phyloP scores from a whole-genome alignment of 2,113 vertebrate genomes.

The Fregetta grallaria region DNA sequence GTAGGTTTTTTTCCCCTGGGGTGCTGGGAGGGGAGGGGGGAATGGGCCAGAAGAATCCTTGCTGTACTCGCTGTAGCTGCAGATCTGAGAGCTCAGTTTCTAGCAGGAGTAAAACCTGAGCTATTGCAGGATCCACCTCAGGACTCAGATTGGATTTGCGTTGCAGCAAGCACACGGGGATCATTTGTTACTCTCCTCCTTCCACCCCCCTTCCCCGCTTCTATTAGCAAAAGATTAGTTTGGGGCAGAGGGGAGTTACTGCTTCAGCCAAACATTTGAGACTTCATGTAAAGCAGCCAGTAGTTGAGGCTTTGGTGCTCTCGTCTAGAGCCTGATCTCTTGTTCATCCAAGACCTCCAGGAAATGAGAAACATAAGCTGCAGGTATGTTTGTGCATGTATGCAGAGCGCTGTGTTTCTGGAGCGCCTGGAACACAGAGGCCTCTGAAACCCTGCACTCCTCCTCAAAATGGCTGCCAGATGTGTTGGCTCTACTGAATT shows the following conservation, averaged over 20 bases:
- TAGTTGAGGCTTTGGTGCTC: conserved; percentile 30
- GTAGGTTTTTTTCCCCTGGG: neutral
- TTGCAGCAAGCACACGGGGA: neutral
- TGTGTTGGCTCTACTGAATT: conserved; percentile 51
- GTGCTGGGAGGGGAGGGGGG: neutral
- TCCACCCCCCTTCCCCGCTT: neutral
- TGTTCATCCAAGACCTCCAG: conserved; percentile 52
- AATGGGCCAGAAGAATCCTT: neutral
- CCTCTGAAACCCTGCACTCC: conserved; percentile 47
- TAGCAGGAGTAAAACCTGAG: neutral
- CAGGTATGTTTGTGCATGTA: conserved; percentile 33
- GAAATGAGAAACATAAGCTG: conserved; percentile 64
- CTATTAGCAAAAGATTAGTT: neutral
- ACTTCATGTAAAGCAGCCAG: neutral
- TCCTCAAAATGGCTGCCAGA: conserved; percentile 73
- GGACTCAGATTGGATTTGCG: neutral
- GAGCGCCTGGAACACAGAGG: conserved; percentile 13
- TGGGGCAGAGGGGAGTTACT: neutral
- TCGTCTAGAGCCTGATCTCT: conserved; percentile 34
- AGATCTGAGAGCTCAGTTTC: neutral
- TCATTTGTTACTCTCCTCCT: neutral
- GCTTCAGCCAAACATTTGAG: neutral
- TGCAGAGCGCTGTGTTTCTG: neutral
- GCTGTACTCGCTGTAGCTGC: neutral
- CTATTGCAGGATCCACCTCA: neutral